Evolutionary conservation across 2,797 vertebrate species (phyloP).

Genomic region (Gymnocypris eckloni): DNA sequence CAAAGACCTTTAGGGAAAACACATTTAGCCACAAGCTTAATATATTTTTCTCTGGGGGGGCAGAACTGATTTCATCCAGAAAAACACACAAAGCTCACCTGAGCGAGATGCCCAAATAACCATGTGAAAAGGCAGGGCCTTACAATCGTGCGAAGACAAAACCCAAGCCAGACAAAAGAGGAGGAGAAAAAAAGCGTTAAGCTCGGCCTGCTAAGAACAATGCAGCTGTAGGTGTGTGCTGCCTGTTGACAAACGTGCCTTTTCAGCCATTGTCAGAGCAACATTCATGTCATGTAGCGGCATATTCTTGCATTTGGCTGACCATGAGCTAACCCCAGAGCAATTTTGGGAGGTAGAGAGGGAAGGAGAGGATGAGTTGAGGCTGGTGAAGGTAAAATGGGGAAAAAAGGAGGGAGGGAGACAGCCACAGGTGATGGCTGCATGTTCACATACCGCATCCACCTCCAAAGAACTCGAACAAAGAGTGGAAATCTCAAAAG

Average conservation of each 20-base stretch:
- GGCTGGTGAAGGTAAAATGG: slow-evolving; percentile 44
- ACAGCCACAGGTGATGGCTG: slow-evolving; percentile 46
- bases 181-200: slow-evolving; percentile 53
- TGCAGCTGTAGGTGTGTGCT: slow-evolving; percentile 68
- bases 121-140: slow-evolving; percentile 58
- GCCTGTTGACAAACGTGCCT: slow-evolving; percentile 68
- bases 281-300: slow-evolving; percentile 69
- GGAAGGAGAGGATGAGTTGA: slow-evolving; percentile 39
- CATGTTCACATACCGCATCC: slow-evolving; percentile 52
- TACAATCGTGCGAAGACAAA: slow-evolving; percentile 63
- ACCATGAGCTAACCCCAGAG: slow-evolving; percentile 68
- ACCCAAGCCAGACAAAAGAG: slow-evolving; percentile 62
- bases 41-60: slow-evolving; percentile 45
- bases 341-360: slow-evolving; percentile 49
- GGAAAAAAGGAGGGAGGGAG: slow-evolving; percentile 42
- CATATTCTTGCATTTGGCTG: slow-evolving; percentile 68
- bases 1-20: slow-evolving; percentile 57
- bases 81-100: slow-evolving; percentile 52
- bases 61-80: slow-evolving; percentile 31
- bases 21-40: slow-evolving; percentile 49
- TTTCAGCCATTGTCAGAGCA: slow-evolving; percentile 69
- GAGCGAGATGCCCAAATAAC: slow-evolving; percentile 57
- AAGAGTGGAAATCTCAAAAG: slow-evolving; percentile 52
- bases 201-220: slow-evolving; percentile 73
- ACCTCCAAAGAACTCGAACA: slow-evolving; percentile 52